A percentile compares a stretch with the other conserved stretches of the same genome.
Evolutionary conservation across 2,888 invertebrate species (phyloP).

Genomic region (Cantharis rustica): DNA sequence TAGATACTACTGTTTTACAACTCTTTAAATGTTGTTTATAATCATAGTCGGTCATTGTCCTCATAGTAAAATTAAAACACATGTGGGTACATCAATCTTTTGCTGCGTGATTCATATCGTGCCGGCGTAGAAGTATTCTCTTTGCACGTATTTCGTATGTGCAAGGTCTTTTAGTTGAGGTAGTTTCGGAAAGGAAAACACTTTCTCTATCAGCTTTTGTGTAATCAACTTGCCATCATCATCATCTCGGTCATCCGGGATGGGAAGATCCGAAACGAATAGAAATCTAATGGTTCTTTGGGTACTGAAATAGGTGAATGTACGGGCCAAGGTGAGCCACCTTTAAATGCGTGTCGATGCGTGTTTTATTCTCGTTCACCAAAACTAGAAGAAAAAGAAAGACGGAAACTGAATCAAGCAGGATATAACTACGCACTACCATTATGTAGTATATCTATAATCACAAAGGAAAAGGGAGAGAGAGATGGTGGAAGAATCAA

Average conservation of each 20-base stretch:
- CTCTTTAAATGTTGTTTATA: conserved; percentile 4
- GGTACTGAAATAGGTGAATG: conserved; percentile 40
- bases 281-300: background rate
- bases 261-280: background rate
- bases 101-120: background rate
- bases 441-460: background rate
- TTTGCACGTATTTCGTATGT: background rate
- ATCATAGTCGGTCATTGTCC: conserved; percentile 9
- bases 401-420: conserved; percentile 27
- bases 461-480: conserved; percentile 8
- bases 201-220: background rate
- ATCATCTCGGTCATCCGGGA: background rate
- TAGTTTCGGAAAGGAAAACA: background rate
- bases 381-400: conserved; percentile 28
- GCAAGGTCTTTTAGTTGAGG: background rate
- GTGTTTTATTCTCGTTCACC: conserved; percentile 37
- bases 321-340: conserved; percentile 46
- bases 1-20: background rate
- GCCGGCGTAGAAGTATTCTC: background rate
- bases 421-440: conserved; percentile 11
- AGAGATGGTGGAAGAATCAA: conserved; percentile 23
- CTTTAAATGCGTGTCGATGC: conserved; percentile 41
- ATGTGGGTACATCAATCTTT: conserved; percentile 5
- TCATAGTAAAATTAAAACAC: conserved; percentile 13
- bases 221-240: background rate